Percentiles rank a stretch among this genome's conserved stretches.
phyloP scores from a whole-genome alignment of 1,140 invertebrate species.

The Drosophila obscura region DNA sequence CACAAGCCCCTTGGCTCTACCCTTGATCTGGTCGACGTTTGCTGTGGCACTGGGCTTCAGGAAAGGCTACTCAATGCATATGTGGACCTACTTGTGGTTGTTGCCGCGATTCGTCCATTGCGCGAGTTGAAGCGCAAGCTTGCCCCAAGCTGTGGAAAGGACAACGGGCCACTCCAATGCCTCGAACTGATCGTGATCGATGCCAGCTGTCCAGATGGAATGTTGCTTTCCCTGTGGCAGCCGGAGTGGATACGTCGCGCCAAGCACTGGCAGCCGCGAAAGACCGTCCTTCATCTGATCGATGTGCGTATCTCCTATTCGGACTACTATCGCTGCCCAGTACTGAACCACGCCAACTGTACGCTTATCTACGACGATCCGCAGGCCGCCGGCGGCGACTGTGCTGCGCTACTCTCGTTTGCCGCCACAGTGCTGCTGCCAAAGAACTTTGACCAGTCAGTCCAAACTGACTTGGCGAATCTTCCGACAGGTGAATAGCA shows the following conservation, averaged over 20 bases:
- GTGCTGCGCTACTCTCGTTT: conserved; percentile 42
- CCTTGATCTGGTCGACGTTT: conserved; percentile 83
- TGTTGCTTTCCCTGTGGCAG: conserved; percentile 84
- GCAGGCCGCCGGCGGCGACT: conserved; percentile 24
- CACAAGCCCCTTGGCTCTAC: conserved; percentile 84
- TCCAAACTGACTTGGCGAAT: conserved; percentile 28
- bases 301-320: conserved; percentile 84
- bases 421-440: conserved; percentile 27
- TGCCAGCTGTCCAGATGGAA: conserved; percentile 75
- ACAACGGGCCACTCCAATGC: conserved; percentile 54
- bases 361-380: conserved; percentile 85
- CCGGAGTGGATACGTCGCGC: conserved; percentile 81
- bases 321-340: conserved; percentile 69
- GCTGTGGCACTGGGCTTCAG: conserved; percentile 36
- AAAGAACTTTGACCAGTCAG: conserved; percentile 41
- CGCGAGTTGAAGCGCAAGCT: conserved; percentile 73
- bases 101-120: conserved; percentile 72
- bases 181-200: conserved; percentile 84
- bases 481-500: conserved; percentile 50
- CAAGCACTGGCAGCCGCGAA: conserved; percentile 80
- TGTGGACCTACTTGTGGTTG: conserved; percentile 83
- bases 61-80: conserved; percentile 16
- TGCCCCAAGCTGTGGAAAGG: conserved; percentile 48
- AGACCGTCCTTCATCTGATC: conserved; percentile 84
- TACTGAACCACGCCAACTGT: conserved; percentile 66